phyloP scores from a whole-genome alignment of 1,140 invertebrate species.

The Aphelenchoides avenae region DNA sequence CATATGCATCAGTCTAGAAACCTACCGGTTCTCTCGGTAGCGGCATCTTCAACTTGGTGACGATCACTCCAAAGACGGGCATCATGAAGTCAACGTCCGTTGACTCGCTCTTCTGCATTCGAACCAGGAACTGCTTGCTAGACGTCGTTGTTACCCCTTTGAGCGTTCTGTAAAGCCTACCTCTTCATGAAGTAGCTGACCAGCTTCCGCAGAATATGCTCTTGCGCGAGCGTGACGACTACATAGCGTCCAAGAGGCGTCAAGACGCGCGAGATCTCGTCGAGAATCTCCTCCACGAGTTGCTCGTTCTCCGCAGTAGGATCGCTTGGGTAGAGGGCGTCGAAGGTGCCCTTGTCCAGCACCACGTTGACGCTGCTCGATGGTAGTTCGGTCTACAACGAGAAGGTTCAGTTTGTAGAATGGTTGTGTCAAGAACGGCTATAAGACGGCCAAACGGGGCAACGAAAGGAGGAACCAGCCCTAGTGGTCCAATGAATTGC shows the following conservation, averaged over 20 bases:
- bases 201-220: slow-evolving; percentile 40
- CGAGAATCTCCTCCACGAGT: slow-evolving; percentile 37
- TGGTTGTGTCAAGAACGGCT: too few relatives aligned
- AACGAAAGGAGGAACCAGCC: too few relatives aligned
- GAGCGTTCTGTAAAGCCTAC: too few relatives aligned
- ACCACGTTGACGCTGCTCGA: slow-evolving; percentile 43
- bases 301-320: not conserved
- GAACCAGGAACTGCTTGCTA: slow-evolving; percentile 31
- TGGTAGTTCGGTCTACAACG: not conserved
- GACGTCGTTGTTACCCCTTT: too few relatives aligned
- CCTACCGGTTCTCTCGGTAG: slow-evolving; percentile 26
- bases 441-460: too few relatives aligned
- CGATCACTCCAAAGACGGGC: slow-evolving; percentile 50
- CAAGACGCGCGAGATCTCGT: slow-evolving; percentile 27
- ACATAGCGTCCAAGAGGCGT: slow-evolving; percentile 38
- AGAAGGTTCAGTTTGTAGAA: too few relatives aligned
- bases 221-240: slow-evolving; percentile 48
- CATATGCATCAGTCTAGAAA: too few relatives aligned
- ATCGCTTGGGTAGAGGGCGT: slow-evolving; percentile 46
- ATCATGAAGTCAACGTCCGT: slow-evolving; percentile 46
- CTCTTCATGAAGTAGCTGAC: slow-evolving; percentile 37
- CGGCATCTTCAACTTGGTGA: slow-evolving; percentile 43
- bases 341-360: slow-evolving; percentile 53
- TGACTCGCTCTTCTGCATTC: slow-evolving; percentile 41
- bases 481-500: too few relatives aligned